Evolutionary conservation across 2,888 invertebrate genomes (phyloP).

Genomic region (Lithophane ornitopus): DNA sequence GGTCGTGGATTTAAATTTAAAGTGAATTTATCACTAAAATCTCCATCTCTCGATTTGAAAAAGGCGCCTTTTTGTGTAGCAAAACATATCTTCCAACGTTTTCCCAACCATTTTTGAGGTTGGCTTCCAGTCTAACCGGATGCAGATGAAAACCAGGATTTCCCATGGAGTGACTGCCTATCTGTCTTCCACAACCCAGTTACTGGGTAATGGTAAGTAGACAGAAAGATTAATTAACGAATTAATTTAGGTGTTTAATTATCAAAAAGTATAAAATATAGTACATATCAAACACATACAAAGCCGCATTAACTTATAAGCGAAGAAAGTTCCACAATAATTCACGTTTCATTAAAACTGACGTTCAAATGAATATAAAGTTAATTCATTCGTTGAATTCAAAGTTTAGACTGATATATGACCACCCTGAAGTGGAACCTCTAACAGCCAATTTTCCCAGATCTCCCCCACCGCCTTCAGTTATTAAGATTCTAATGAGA

Average conservation of each 20-base stretch:
- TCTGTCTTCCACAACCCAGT: not conserved
- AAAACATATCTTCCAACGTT: not conserved
- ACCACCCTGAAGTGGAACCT: constrained; percentile 72
- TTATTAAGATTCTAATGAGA: constrained; percentile 73
- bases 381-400: constrained; percentile 82
- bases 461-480: constrained; percentile 66
- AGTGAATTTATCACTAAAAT: not conserved
- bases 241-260: not conserved
- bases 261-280: not conserved
- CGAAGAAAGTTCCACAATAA: constrained; percentile 76
- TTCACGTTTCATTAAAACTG: constrained; percentile 84
- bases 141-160: not conserved
- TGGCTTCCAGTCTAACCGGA: not conserved
- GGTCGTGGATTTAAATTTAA: not conserved
- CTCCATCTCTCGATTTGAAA: not conserved
- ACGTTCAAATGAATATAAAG: constrained; percentile 82
- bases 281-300: constrained; percentile 17
- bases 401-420: constrained; percentile 86
- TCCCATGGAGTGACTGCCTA: too few relatives aligned
- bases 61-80: not conserved
- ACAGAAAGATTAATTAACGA: not conserved
- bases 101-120: not conserved
- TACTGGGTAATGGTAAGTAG: not conserved
- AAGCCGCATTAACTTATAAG: constrained; percentile 53
- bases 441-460: constrained; percentile 70